Conservation (phyloP, 2,797 vertebrate species). For the Sebastes goodei region DNA sequence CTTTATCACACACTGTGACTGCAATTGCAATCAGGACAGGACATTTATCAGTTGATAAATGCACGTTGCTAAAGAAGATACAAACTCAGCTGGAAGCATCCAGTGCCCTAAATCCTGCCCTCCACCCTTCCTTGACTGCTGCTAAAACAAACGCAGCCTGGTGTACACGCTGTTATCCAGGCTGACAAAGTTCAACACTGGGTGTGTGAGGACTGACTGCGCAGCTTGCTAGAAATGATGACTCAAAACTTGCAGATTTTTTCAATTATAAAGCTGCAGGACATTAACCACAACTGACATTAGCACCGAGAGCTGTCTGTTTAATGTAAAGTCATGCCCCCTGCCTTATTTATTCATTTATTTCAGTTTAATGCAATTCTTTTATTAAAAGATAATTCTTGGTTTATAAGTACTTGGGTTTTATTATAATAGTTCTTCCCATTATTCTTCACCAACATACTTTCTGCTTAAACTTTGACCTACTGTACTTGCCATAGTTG, state of each 20-base stretch:
- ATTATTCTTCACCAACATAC: no score
- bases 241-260: slow-evolving; percentile 31
- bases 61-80: neutral
- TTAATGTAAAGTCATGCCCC: slow-evolving; percentile 3
- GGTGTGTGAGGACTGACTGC: neutral
- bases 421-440: no score
- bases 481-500: neutral
- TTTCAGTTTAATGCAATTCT: neutral
- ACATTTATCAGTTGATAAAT: slow-evolving; percentile 4
- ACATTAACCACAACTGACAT: slow-evolving; percentile 22
- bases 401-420: neutral
- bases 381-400: neutral
- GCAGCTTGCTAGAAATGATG: slow-evolving; percentile 17
- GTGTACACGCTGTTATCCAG: neutral
- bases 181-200: slow-evolving; percentile 11
- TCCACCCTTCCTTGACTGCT: neutral
- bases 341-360: neutral
- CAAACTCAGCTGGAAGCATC: neutral
- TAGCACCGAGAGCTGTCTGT: slow-evolving; percentile 10
- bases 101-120: neutral
- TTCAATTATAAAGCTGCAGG: slow-evolving; percentile 27
- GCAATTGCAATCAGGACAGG: neutral
- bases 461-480: neutral
- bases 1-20: slow-evolving; percentile 27
- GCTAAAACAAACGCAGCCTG: slow-evolving; percentile 12